These are phyloP conservation scores for Clupea harengus DNA, from an alignment of 2,113 vertebrate genomes.

Conservation along the genomic window DNA sequence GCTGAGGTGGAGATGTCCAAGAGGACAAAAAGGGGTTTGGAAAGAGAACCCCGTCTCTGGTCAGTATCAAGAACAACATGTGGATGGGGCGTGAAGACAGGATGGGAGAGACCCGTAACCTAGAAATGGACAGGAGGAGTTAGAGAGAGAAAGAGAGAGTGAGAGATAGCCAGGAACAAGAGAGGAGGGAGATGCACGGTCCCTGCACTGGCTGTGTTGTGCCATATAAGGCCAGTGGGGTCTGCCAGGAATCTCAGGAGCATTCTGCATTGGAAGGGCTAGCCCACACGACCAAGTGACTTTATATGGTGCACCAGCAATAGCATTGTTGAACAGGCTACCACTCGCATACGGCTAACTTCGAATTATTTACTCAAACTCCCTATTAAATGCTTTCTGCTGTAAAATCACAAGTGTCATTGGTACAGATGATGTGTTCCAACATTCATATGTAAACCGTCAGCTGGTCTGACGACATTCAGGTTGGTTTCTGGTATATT, in stretches of 20 bases:
- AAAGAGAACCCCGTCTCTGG: slow-evolving; percentile 44
- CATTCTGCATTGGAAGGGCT: slow-evolving; percentile 78
- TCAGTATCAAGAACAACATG: slow-evolving; percentile 23
- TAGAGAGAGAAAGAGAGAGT: slow-evolving; percentile 12
- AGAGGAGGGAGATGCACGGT: slow-evolving; percentile 24
- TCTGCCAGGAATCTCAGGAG: slow-evolving; percentile 70
- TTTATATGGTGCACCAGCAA: slow-evolving; percentile 93
- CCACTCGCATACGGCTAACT: slow-evolving; percentile 44
- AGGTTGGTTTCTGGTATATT: neutral
- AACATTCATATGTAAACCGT: neutral
- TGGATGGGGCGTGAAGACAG: neutral
- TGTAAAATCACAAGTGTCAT: neutral
- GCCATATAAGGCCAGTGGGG: slow-evolving; percentile 79
- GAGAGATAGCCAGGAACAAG: neutral
- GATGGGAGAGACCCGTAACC: slow-evolving; percentile 24
- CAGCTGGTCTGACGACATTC: neutral
- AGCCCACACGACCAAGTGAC: slow-evolving; percentile 75
- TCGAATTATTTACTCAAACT: slow-evolving; percentile 53
- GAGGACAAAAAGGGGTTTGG: slow-evolving; percentile 6
- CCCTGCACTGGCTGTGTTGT: slow-evolving; percentile 47
- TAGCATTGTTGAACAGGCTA: slow-evolving; percentile 61
- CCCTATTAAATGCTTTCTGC: slow-evolving; percentile 18
- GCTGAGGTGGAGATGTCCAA: slow-evolving; percentile 25
- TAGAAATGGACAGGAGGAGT: slow-evolving; percentile 11
- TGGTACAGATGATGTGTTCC: neutral